Percentiles rank a stretch among this genome's conserved stretches.
Conservation (phyloP, 2,113 vertebrate genomes). For the Odobenus rosmarus region DNA sequence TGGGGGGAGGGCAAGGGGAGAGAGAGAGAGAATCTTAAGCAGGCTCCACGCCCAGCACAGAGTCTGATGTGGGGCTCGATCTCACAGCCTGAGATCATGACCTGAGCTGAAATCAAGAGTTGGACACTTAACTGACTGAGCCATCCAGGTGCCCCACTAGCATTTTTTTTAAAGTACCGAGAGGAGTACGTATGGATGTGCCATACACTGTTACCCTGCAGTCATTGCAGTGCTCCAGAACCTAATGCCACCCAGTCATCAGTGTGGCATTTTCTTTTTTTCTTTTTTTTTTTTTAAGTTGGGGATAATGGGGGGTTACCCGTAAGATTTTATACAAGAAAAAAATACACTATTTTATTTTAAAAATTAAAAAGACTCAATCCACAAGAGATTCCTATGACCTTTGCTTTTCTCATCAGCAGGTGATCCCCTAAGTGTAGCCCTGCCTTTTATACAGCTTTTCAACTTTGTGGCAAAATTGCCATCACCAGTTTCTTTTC, state of each 20-base stretch:
- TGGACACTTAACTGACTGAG: neutral
- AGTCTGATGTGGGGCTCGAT: neutral
- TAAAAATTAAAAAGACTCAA: neutral
- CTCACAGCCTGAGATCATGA: neutral
- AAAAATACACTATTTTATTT: constrained; percentile 41
- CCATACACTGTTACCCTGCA: constrained; percentile 70
- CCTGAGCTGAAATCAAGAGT: neutral
- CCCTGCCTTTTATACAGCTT: neutral
- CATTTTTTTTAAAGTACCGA: neutral
- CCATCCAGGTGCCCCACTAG: neutral
- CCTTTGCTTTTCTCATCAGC: neutral
- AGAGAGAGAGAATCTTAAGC: neutral
- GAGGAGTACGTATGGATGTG: neutral
- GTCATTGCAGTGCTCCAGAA: neutral
- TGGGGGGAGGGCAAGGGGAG: neutral
- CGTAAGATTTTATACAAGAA: neutral
- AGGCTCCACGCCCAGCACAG: neutral
- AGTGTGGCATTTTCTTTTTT: neutral
- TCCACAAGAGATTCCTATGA: neutral
- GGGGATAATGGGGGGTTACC: neutral
- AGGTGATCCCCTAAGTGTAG: neutral
- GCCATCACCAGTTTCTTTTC: neutral
- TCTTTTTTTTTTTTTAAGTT: neutral
- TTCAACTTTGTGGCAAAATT: neutral
- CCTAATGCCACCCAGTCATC: neutral